Evolutionary conservation across 2,797 vertebrate species (phyloP).

Genomic region (Megalops cyprinoides): DNA sequence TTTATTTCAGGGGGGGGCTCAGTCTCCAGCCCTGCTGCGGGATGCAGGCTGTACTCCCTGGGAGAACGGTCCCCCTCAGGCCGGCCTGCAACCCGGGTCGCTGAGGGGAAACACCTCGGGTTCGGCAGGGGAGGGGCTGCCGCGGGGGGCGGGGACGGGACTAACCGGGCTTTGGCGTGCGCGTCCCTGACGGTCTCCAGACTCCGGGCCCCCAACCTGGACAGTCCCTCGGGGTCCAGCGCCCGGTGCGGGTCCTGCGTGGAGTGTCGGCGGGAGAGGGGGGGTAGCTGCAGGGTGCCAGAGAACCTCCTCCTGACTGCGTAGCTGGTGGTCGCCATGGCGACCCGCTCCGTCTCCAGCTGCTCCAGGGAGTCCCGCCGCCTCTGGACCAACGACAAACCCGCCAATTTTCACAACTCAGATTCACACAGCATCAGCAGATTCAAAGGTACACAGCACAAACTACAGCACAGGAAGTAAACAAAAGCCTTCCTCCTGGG

Average conservation of each 20-base stretch:
- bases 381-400: background rate
- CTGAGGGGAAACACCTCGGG: background rate
- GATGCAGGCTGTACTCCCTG: too few species aligned
- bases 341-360: background rate
- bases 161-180: background rate
- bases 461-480: too few species aligned
- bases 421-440: too few species aligned
- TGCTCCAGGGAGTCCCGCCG: background rate
- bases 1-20: too few species aligned
- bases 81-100: too few species aligned
- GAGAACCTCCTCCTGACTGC: conserved; percentile 78
- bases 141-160: background rate
- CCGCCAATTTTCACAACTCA: too few species aligned
- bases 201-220: conserved; percentile 61
- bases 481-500: too few species aligned
- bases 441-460: too few species aligned
- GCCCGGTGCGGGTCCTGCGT: conserved; percentile 59
- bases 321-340: conserved; percentile 37
- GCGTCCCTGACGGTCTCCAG: conserved; percentile 37
- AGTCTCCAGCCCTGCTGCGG: too few species aligned
- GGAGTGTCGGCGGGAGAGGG: conserved; percentile 69
- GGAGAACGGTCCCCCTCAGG: too few species aligned
- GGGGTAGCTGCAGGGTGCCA: conserved; percentile 75
- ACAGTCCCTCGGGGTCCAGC: conserved; percentile 64
- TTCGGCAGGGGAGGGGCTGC: background rate